Base-by-base conservation (phyloP, 2,888 invertebrate species). In the Pseudanteris insignis region DNA sequence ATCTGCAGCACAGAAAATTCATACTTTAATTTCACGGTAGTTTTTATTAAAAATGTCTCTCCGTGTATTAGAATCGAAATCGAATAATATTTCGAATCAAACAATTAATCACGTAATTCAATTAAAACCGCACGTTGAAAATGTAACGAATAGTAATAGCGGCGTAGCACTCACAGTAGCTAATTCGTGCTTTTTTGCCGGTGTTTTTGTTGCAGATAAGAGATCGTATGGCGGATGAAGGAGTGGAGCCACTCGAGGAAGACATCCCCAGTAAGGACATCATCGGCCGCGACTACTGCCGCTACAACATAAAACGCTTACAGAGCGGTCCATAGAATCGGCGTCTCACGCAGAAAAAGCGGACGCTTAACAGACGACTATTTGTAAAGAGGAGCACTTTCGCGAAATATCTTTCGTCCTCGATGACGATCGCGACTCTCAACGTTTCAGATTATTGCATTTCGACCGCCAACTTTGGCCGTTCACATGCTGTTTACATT, bases 201-300 rank as follows among this genome's bases (percentile, higher is more conserved):
- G 2, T 6, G 9, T 60, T 59, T 50, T 29, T 67, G 30, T 62
- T 67, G 9, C 72, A 86, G 86, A 81, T 85, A 65, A 81, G 85
- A 67, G 85, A 86, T 79, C 81, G 81, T 68, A 82, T 85, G 83
- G 83, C 83, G 63, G 79, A 81, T 46, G 81, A 83, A 57, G 83
- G 84, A 48, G 81, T 85, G 69, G 83, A 83, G 64, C 85, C 85
- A 14, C 79, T 84, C 67, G 86, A 86, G 74, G 84, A 84, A 68
- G 81, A 83, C 71, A 85, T 86, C 75, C 84, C 85, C 63, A 80
- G 82, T 61, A 83, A 84, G 71, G 85, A 85, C 73, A 83, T 85
- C 70, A 82, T 84, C 76, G 85, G 84, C 63, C 80, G 84, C 69
- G 83, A 84, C 67, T 84, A 84, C 75, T 84, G 84, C 73, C 84